Conservation (phyloP, 2,888 invertebrate species). For the Spodoptera picta region DNA sequence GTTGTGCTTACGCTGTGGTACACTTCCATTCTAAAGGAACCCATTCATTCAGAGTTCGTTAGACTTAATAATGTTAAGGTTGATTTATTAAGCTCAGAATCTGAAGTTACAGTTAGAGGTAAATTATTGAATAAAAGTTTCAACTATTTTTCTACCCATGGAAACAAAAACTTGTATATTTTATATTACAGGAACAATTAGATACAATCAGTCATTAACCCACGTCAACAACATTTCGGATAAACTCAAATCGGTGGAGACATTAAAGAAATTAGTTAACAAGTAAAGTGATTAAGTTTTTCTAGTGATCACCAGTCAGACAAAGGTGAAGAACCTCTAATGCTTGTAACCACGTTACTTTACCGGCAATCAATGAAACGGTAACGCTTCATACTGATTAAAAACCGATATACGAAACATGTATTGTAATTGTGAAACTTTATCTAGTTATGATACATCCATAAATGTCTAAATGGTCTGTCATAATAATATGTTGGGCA, state of each 20-base stretch:
- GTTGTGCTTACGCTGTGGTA: slow-evolving; percentile 5
- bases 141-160: no score
- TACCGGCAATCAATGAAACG: slow-evolving; percentile 33
- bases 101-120: no score
- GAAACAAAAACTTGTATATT: no score
- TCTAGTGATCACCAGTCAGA: slow-evolving; percentile 43
- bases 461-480: neutral
- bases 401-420: slow-evolving; percentile 6
- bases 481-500: slow-evolving; percentile 6
- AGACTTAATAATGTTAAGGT: no score
- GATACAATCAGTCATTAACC: neutral
- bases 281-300: slow-evolving; percentile 59
- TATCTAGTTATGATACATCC: neutral
- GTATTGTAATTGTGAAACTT: slow-evolving; percentile 1
- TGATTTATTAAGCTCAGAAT: no score
- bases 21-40: neutral
- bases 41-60: no score
- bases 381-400: slow-evolving; percentile 57
- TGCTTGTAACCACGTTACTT: slow-evolving; percentile 45
- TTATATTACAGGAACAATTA: neutral
- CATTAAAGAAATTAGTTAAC: slow-evolving; percentile 51
- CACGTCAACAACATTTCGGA: slow-evolving; percentile 17
- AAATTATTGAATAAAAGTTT: no score
- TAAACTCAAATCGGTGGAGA: slow-evolving; percentile 28
- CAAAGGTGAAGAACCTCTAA: slow-evolving; percentile 64